Conservation (phyloP, 2,797 vertebrate genomes). For the Myiotriccus ornatus region DNA sequence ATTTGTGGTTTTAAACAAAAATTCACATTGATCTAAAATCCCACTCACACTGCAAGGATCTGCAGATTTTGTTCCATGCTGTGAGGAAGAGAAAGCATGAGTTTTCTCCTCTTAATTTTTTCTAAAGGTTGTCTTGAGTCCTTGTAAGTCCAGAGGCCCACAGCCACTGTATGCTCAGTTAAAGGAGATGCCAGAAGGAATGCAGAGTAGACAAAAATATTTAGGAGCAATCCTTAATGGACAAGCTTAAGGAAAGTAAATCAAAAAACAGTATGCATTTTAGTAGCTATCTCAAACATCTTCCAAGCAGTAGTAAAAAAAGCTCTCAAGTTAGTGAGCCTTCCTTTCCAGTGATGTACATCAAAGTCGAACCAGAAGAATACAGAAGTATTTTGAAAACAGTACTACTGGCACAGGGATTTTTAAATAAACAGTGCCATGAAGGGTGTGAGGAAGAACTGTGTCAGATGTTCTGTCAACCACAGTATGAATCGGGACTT, state of each 20-base stretch:
- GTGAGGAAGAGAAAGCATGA: neutral
- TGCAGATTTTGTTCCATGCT: neutral
- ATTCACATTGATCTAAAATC: neutral
- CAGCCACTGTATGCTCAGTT: neutral
- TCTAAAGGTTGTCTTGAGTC: neutral
- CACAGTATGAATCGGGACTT: neutral
- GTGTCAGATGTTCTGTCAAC: neutral
- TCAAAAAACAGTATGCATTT: neutral
- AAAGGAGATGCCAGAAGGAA: neutral
- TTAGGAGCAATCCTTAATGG: neutral
- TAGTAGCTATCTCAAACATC: neutral
- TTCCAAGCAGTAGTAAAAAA: neutral
- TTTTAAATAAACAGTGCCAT: neutral
- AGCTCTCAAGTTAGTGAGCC: fast-evolving
- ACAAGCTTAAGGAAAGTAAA: neutral
- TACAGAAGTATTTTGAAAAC: neutral
- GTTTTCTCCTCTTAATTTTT: neutral
- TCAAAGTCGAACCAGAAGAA: neutral
- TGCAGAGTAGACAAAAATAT: neutral
- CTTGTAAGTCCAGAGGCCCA: neutral
- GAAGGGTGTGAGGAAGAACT: neutral
- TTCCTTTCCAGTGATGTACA: neutral
- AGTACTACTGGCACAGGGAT: fast-evolving
- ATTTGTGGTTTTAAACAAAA: neutral
- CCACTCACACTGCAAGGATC: neutral